Evolutionary conservation across 2,888 invertebrate genomes (phyloP), one percentile per base, ranked within the genome.

Genomic region (Cecidostiba fungosa): DNA sequence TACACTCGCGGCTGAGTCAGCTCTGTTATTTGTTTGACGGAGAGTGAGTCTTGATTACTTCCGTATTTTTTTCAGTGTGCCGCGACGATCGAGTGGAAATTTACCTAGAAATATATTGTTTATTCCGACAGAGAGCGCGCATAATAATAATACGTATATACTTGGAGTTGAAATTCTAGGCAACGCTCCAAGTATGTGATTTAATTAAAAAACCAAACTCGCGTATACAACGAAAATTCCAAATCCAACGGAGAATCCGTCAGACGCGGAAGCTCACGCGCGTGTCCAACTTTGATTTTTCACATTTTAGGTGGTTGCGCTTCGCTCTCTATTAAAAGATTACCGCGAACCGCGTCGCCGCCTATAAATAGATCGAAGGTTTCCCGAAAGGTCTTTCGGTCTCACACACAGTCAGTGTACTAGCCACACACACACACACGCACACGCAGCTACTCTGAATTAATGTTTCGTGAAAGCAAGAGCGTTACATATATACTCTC

Each of bases 391-490:
- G 66, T 66, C 66, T 66, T 26, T 26, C 66, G 16, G 6, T 19
- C 43, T 43, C 43, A n/a, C n/a, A 54, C 54, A 6, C n/a, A n/a
- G 19, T 1, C 50, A n/a, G 54, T 1, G 47, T 47, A 54, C n/a
- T 54, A 54, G 4, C 54, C 2, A 5, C 54, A 1, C 54, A n/a
- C 54, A n/a, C 50, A 62, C 23, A 62, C 62, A 10, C n/a, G n/a
- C n/a, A n/a, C n/a, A n/a, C n/a, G n/a, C n/a, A n/a, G n/a, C n/a
- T n/a, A 14, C 29, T 66, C 16, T 12, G 66, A 66, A 66, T 66
- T 66, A 66, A 66, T 66, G 66, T 66, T 29, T 66, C 66, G 66
- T 66, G 66, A 66, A 66, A 66, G 66, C 66, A 66, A 66, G 66
- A 66, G 12, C 66, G 5, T 3, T 26, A 26, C 1, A n/a, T 59